These are phyloP conservation scores for Charina bottae DNA, from an alignment of 2,113 vertebrate genomes.

Conservation along the genomic window DNA sequence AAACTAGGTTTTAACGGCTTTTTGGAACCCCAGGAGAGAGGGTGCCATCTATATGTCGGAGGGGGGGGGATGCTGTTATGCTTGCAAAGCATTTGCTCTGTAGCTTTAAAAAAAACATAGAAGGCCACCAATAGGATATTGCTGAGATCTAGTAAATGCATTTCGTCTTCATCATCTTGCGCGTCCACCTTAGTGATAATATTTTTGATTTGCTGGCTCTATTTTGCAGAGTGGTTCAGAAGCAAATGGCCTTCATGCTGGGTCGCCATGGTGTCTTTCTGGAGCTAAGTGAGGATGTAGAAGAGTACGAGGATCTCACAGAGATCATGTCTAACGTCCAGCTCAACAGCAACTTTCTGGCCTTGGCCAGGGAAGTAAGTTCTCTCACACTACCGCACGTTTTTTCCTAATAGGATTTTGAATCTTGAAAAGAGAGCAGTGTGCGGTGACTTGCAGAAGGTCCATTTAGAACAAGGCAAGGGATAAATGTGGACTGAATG, in stretches of 20 bases:
- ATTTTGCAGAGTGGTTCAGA: conserved; percentile 88
- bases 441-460: background rate
- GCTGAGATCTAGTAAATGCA: background rate
- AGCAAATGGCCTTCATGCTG: conserved; percentile 98
- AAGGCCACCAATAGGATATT: background rate
- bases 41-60: background rate
- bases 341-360: conserved; percentile 97
- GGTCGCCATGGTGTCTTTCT: conserved; percentile 96
- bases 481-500: background rate
- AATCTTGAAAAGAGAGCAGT: background rate
- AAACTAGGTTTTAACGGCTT: background rate
- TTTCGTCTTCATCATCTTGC: background rate
- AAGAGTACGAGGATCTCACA: conserved; percentile 95
- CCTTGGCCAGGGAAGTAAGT: conserved; percentile 93
- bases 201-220: background rate
- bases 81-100: background rate
- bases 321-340: conserved; percentile 99
- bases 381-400: background rate
- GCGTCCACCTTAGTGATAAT: background rate
- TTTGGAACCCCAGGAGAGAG: background rate
- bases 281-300: conserved; percentile 96
- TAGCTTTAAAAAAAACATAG: background rate
- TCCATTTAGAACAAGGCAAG: background rate
- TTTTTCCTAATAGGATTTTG: background rate
- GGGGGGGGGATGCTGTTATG: background rate